These are phyloP conservation scores for Aricia agestis DNA, from an alignment of 1,140 invertebrate genomes.

Conservation along the genomic window DNA sequence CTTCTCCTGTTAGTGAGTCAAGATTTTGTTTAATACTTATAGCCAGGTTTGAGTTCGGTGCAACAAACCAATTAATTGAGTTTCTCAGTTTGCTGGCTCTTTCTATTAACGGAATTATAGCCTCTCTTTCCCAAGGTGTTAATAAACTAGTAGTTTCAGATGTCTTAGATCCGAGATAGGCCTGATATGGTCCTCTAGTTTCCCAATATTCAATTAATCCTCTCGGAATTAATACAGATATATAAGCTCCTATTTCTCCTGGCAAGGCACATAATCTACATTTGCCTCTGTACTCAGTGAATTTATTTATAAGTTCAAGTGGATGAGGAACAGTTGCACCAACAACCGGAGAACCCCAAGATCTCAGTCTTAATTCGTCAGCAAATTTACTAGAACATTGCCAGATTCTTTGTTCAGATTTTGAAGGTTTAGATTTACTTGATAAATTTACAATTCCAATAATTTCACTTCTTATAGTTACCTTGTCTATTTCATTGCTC, in stretches of 20 bases:
- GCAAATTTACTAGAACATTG: background rate
- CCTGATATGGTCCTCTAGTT: background rate
- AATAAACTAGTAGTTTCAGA: background rate
- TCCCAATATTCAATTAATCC: background rate
- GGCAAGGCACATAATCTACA: background rate
- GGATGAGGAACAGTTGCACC: background rate
- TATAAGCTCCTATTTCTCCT: background rate
- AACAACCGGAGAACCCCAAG: background rate
- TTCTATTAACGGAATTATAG: background rate
- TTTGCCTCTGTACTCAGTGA: background rate
- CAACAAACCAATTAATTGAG: background rate
- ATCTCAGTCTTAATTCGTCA: background rate
- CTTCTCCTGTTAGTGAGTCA: background rate
- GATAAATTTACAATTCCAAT: background rate
- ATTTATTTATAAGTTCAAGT: background rate
- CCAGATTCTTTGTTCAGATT: background rate
- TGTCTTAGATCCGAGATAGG: slow-evolving; percentile 1
- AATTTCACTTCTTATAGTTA: background rate
- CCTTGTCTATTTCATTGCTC: background rate
- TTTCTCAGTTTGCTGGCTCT: background rate
- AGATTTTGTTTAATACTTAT: background rate
- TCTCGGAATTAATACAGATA: background rate
- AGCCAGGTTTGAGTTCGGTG: background rate
- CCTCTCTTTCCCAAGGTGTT: background rate
- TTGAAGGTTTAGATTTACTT: background rate